A percentile compares a stretch with the other conserved stretches of the same genome.
Evolutionary conservation across 2,797 vertebrate genomes (phyloP).

Genomic region (Fringilla coelebs): DNA sequence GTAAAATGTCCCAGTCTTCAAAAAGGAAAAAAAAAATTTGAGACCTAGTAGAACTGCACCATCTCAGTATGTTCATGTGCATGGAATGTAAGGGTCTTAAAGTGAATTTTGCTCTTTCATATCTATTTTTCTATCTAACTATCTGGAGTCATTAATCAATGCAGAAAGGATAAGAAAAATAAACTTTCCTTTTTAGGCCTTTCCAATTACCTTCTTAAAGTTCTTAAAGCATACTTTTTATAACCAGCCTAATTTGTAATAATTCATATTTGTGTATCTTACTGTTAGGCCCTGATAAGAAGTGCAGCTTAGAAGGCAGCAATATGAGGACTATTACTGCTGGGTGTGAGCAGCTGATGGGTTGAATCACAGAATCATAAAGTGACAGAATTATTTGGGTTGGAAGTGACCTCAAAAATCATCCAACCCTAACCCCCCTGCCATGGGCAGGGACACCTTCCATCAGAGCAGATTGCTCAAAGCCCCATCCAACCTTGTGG

Average conservation of each 20-base stretch:
- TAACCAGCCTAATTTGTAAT: background rate
- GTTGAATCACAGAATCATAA: background rate
- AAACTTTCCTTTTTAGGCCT: background rate
- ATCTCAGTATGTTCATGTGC: background rate
- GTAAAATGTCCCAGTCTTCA: background rate
- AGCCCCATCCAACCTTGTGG: background rate
- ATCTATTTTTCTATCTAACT: background rate
- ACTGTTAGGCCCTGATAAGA: background rate
- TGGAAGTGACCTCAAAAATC: background rate
- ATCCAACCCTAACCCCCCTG: background rate
- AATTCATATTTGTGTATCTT: background rate
- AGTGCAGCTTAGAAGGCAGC: background rate
- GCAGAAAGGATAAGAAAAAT: background rate
- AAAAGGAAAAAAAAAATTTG: background rate
- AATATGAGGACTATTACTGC: background rate
- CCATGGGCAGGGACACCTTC: background rate
- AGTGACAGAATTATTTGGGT: background rate
- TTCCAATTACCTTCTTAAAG: background rate
- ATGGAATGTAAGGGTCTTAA: background rate
- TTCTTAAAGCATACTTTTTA: background rate
- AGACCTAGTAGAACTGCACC: background rate
- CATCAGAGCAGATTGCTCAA: background rate
- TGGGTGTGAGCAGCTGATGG: background rate
- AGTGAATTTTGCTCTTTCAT: background rate
- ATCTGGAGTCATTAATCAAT: fast-evolving